Evolutionary conservation across 2,113 vertebrate species (phyloP).

Genomic region (Puntigrus tetrazona): DNA sequence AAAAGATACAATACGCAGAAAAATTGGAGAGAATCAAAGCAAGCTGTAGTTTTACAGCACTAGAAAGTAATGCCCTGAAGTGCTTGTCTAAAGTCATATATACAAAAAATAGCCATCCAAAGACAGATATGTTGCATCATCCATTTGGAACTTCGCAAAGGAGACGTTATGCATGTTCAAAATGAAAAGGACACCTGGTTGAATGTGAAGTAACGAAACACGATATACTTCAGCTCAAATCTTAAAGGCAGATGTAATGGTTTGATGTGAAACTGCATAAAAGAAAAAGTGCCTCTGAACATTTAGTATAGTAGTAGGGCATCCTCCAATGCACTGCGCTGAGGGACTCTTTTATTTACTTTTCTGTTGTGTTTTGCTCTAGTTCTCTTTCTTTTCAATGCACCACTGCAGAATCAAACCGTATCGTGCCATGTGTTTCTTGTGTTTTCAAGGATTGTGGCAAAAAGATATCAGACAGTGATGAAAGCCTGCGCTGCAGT

Average conservation of each 20-base stretch:
- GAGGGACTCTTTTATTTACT: slow-evolving; percentile 3
- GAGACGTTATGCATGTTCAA: slow-evolving; percentile 2
- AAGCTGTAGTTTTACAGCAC: slow-evolving; percentile 8
- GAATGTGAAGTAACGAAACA: slow-evolving; percentile 14
- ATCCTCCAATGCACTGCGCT: neutral
- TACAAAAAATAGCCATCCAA: neutral
- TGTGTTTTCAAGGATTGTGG: neutral
- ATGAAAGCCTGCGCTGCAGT: slow-evolving; percentile 6
- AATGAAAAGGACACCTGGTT: neutral
- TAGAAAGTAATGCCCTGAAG: slow-evolving; percentile 13
- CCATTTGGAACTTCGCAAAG: neutral
- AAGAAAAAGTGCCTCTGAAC: slow-evolving; percentile 11
- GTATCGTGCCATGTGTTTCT: neutral
- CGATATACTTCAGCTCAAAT: neutral
- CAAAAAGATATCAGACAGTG: neutral
- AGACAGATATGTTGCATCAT: slow-evolving; percentile 10
- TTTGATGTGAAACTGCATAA: neutral
- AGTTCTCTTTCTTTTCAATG: neutral
- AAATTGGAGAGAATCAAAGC: neutral
- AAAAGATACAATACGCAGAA: neutral
- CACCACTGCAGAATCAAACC: slow-evolving; percentile 2
- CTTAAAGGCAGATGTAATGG: neutral
- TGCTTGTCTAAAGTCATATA: neutral
- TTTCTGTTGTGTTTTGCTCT: slow-evolving; percentile 14
- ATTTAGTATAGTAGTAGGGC: neutral